A percentile compares a stretch with the other conserved stretches of the same genome.
Conservation (phyloP, 2,888 invertebrate species). For the Lordiphosa andalusiaca region DNA sequence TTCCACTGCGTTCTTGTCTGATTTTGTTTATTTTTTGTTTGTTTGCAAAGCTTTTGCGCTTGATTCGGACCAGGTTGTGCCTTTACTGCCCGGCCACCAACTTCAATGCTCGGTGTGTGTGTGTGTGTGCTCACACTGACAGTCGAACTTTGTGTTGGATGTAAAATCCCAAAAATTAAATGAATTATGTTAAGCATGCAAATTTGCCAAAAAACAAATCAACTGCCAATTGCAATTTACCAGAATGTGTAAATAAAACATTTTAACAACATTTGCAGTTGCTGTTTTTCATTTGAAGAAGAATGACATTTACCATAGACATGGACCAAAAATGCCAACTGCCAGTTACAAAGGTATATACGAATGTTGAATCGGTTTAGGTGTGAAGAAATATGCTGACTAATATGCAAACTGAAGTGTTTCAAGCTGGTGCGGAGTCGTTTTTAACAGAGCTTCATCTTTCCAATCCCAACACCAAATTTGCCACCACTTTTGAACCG, state of each 20-base stretch:
- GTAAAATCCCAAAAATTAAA: slow-evolving; percentile 29
- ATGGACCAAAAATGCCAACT: background rate
- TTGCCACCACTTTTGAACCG: too few relatives aligned
- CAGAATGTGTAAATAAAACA: slow-evolving; percentile 27
- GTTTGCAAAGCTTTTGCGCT: slow-evolving; percentile 7
- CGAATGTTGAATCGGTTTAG: background rate
- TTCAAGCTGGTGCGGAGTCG: too few relatives aligned
- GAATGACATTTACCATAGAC: background rate
- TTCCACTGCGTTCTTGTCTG: background rate
- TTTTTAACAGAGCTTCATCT: too few relatives aligned
- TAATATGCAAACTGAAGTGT: too few relatives aligned
- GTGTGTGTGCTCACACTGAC: slow-evolving; percentile 14
- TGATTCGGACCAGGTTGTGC: slow-evolving; percentile 1
- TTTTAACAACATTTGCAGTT: slow-evolving; percentile 21
- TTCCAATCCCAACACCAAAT: too few relatives aligned
- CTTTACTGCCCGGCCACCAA: background rate
- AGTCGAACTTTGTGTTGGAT: slow-evolving; percentile 8
- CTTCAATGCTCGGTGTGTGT: too few relatives aligned
- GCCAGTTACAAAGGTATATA: background rate
- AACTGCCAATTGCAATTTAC: slow-evolving; percentile 42
- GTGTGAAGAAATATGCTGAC: too few relatives aligned
- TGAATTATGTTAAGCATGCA: slow-evolving; percentile 42
- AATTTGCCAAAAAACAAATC: slow-evolving; percentile 31
- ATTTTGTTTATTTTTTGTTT: slow-evolving; percentile 14
- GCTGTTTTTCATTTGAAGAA: background rate